Percentiles rank a stretch among this genome's conserved stretches.
Conservation (phyloP, 2,888 invertebrate genomes). For the Osedax frankpressi region DNA sequence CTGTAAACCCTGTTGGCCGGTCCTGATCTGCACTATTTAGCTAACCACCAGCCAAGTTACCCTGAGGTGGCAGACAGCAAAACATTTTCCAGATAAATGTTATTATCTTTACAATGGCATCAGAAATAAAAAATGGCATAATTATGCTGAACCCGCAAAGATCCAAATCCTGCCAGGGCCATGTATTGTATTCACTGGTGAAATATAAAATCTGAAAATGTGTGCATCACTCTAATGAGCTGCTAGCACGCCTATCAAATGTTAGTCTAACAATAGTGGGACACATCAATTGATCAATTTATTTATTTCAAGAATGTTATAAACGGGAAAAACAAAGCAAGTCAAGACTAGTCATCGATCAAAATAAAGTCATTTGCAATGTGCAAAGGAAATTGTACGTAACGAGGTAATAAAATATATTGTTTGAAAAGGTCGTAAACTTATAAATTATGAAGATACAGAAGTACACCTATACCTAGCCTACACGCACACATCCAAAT, state of each 20-base stretch:
- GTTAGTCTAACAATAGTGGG: neutral
- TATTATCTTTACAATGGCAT: neutral
- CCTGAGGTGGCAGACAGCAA: neutral
- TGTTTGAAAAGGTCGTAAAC: too few relatives aligned
- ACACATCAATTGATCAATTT: too few relatives aligned
- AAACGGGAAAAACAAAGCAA: too few relatives aligned
- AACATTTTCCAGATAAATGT: conserved; percentile 1
- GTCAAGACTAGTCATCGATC: too few relatives aligned
- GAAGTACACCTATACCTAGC: neutral
- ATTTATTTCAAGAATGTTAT: too few relatives aligned
- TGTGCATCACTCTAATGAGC: neutral
- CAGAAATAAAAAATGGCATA: neutral
- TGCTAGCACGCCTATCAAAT: neutral
- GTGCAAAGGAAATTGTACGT: too few relatives aligned
- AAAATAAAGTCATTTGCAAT: too few relatives aligned
- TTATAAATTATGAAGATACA: neutral
- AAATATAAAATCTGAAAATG: conserved; percentile 2
- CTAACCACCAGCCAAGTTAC: neutral
- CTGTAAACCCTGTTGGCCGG: too few relatives aligned
- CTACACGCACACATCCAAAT: neutral
- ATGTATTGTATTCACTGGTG: neutral
- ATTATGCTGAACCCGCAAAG: neutral
- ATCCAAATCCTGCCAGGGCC: neutral
- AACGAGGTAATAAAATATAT: too few relatives aligned
- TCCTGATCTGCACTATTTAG: neutral